A percentile compares a stretch with the other conserved stretches of the same genome.
Evolutionary conservation across 2,888 invertebrate genomes (phyloP).

Genomic region (Cryptophagus acutangulus): DNA sequence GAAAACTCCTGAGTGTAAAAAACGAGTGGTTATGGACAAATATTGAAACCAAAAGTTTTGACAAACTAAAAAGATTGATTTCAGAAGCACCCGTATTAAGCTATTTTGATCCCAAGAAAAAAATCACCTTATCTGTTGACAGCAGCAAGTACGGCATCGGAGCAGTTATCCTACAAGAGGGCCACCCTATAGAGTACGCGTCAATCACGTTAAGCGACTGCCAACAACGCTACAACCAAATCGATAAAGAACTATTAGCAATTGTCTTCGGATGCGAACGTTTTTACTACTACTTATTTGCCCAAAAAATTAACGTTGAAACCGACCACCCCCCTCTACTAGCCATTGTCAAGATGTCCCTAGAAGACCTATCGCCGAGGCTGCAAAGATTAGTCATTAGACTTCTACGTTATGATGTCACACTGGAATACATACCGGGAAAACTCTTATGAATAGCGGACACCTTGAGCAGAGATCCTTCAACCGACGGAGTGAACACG

Average conservation of each 20-base stretch:
- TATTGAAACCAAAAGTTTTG: slow-evolving; percentile 13
- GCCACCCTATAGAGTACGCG: slow-evolving; percentile 17
- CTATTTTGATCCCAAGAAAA: slow-evolving; percentile 15
- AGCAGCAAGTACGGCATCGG: slow-evolving; percentile 21
- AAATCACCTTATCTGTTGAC: slow-evolving; percentile 20
- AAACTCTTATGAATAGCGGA: slow-evolving; percentile 19
- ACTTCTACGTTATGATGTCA: slow-evolving; percentile 19
- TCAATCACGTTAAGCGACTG: slow-evolving; percentile 19
- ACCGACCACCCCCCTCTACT: slow-evolving; percentile 25
- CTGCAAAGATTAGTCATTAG: slow-evolving; percentile 23
- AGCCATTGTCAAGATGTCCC: slow-evolving; percentile 23
- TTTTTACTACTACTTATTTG: slow-evolving; percentile 24
- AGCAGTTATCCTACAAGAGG: slow-evolving; percentile 18
- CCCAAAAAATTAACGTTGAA: slow-evolving; percentile 16
- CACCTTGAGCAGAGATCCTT: slow-evolving; percentile 17
- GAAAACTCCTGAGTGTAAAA: slow-evolving; percentile 14
- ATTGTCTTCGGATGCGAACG: slow-evolving; percentile 27
- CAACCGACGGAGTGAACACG: slow-evolving; percentile 8
- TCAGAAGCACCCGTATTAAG: slow-evolving; percentile 3
- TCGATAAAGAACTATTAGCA: slow-evolving; percentile 32
- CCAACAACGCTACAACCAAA: slow-evolving; percentile 26
- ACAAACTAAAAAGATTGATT: slow-evolving; percentile 9
- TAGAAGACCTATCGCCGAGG: slow-evolving; percentile 22
- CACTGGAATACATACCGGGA: slow-evolving; percentile 22
- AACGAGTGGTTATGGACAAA: slow-evolving; percentile 14